Percentiles rank a stretch among this genome's conserved stretches.
Conservation (phyloP, 2,113 vertebrate genomes). For the Tyrannus savana region DNA sequence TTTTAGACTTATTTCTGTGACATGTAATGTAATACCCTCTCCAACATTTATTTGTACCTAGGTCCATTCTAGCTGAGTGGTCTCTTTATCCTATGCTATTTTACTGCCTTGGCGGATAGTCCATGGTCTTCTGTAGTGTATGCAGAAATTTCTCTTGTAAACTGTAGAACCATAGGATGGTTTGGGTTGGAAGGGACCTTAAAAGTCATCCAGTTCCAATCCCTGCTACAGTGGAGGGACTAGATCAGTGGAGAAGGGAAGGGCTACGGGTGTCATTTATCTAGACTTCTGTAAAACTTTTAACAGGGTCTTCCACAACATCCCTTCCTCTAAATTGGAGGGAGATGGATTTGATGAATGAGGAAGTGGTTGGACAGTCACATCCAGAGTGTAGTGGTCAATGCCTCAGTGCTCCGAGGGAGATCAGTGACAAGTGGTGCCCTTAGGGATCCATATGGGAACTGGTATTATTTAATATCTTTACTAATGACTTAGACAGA, state of each 20-base stretch:
- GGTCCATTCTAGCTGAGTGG: background rate
- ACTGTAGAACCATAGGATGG: background rate
- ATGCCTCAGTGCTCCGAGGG: background rate
- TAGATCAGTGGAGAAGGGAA: background rate
- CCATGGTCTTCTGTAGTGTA: background rate
- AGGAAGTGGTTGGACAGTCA: background rate
- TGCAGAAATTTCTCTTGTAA: background rate
- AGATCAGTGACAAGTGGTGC: background rate
- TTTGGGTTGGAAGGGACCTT: background rate
- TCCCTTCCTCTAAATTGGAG: background rate
- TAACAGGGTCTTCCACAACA: background rate
- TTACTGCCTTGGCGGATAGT: background rate
- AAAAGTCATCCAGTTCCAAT: background rate
- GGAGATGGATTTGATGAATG: background rate
- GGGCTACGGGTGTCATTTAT: background rate
- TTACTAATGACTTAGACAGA: background rate
- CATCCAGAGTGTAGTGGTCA: background rate
- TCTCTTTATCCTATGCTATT: background rate
- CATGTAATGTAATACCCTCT: background rate
- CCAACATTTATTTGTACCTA: background rate
- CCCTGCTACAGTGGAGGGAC: background rate
- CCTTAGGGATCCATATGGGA: background rate
- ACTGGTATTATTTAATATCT: background rate
- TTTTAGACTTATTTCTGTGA: background rate
- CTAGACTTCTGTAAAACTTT: background rate